Evolutionary conservation across 2,113 vertebrate genomes (phyloP).

Genomic region (Circaetus gallicus): DNA sequence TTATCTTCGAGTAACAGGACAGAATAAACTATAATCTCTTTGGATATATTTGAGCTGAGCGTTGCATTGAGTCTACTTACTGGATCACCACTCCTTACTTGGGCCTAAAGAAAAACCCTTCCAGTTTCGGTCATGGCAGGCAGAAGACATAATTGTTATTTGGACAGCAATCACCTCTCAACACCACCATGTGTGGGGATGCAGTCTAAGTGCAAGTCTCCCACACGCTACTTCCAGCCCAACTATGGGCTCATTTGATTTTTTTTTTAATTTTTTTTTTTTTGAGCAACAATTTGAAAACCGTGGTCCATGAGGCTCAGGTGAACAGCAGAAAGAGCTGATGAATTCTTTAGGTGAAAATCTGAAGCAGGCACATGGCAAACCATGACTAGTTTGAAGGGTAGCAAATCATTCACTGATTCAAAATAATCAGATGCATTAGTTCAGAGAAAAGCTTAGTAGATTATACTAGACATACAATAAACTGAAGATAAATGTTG

Average conservation of each 20-base stretch:
- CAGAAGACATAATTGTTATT: neutral
- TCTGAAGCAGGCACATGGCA: neutral
- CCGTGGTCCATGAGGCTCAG: neutral
- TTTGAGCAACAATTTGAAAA: neutral
- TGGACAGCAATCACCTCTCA: neutral
- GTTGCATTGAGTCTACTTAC: accelerated
- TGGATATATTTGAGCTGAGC: neutral
- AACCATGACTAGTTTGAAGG: neutral
- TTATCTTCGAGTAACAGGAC: neutral
- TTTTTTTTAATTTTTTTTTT: no score
- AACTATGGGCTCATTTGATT: neutral
- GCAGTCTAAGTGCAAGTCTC: neutral
- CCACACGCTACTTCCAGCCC: neutral
- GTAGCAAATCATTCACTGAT: neutral
- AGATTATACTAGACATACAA: neutral
- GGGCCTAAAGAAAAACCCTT: neutral
- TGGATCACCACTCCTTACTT: neutral
- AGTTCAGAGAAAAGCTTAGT: neutral
- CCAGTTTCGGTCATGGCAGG: neutral
- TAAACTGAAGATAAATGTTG: neutral
- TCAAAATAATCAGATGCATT: neutral
- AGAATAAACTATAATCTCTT: neutral
- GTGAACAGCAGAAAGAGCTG: neutral
- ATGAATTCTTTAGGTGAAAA: neutral
- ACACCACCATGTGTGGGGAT: neutral